phyloP scores from a whole-genome alignment of 92 coral and sea anemone genomes.

The Heteractis magnifica region DNA sequence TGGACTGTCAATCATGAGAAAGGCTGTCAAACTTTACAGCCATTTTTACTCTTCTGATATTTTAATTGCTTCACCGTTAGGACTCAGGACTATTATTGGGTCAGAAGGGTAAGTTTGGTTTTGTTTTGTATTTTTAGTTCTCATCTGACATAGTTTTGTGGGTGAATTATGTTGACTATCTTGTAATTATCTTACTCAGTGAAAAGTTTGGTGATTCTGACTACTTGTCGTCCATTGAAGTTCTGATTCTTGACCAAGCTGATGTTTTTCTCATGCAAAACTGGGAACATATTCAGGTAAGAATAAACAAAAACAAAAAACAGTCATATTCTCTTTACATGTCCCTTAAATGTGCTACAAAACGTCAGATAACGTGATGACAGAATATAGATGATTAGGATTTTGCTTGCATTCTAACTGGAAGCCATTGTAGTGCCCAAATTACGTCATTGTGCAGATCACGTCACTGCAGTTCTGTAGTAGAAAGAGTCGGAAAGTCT shows the following conservation, averaged over 20 bases:
- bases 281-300: constrained; percentile 83
- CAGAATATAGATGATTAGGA: not conserved
- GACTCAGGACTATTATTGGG: constrained; percentile 85
- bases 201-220: constrained; percentile 87
- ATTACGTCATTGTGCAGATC: too few relatives aligned
- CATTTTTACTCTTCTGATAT: constrained; percentile 90
- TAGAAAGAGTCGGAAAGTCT: too few relatives aligned
- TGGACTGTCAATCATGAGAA: constrained; percentile 76
- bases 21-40: constrained; percentile 73
- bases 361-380: not conserved
- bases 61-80: constrained; percentile 91
- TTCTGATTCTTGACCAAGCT: constrained; percentile 81
- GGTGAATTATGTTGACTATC: too few relatives aligned
- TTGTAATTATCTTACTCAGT: constrained; percentile 22
- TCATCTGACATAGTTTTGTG: not conserved
- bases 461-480: not conserved
- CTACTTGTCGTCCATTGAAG: constrained; percentile 92
- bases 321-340: not conserved
- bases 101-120: constrained; percentile 70
- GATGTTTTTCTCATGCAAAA: constrained; percentile 99
- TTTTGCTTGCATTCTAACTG: too few relatives aligned
- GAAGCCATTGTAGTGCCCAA: too few relatives aligned
- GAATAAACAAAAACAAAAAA: not conserved
- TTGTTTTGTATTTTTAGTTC: not conserved
- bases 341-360: not conserved